Evolutionary conservation across 2,797 vertebrate genomes (phyloP).

Genomic region (Adrianichthys oophorus): DNA sequence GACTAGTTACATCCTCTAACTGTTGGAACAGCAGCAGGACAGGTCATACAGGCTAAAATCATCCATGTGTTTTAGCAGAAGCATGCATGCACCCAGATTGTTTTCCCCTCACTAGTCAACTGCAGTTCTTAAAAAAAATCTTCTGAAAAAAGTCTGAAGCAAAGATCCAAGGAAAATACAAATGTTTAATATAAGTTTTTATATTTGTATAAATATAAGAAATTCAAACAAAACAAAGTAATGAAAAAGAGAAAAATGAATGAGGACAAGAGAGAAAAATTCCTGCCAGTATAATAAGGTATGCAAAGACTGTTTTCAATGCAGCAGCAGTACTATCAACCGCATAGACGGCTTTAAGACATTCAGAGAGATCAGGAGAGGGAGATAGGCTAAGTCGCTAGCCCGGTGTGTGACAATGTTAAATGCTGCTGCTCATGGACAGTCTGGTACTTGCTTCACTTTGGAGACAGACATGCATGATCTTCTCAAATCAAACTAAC

Average conservation of each 20-base stretch:
- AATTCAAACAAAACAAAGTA: constrained; percentile 46
- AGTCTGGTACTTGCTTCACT: constrained; percentile 24
- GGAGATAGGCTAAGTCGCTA: constrained; percentile 41
- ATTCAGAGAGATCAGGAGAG: constrained; percentile 30
- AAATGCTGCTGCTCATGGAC: constrained; percentile 38
- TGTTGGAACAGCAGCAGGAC: constrained; percentile 54
- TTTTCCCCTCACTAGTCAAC: constrained; percentile 35
- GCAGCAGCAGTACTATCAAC: constrained; percentile 42
- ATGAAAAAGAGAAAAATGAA: constrained; percentile 24
- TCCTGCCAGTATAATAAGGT: constrained; percentile 56
- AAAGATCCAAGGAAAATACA: constrained; percentile 48
- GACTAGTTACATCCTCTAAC: constrained; percentile 51
- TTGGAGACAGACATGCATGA: constrained; percentile 31
- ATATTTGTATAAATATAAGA: constrained; percentile 48
- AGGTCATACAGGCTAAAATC: constrained; percentile 58
- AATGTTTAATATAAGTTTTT: no score
- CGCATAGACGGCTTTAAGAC: constrained; percentile 34
- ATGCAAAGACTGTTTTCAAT: constrained; percentile 66
- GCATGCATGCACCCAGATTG: constrained; percentile 18
- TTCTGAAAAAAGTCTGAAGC: constrained; percentile 12
- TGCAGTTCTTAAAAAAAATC: no score
- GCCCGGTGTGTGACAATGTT: constrained; percentile 38
- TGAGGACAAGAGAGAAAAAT: constrained; percentile 14
- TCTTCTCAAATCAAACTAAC: constrained; percentile 43
- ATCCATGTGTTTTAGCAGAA: constrained; percentile 18